Conservation (phyloP, 30 jellyfish, hydroid and myxozoan genomes). For the Cassiopea xamachana region DNA sequence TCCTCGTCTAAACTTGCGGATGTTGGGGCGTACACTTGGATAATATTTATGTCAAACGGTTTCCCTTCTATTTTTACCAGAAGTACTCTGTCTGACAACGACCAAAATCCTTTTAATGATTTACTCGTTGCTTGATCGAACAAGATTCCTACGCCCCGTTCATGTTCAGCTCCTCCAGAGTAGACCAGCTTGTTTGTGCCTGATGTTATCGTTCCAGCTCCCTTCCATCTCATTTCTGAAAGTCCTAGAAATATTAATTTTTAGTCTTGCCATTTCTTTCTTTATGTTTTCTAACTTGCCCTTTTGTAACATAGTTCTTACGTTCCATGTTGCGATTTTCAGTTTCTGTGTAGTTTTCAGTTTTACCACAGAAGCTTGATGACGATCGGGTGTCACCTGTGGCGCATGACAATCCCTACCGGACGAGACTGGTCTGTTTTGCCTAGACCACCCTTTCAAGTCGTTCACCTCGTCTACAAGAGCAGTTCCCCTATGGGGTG, state of each 20-base stretch:
- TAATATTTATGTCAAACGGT: conserved; percentile 10
- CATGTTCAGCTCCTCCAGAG: conserved; percentile 1
- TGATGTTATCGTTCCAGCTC: background rate
- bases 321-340: conserved; percentile 25
- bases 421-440: conserved; percentile 7
- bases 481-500: no score
- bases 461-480: no score
- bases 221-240: conserved; percentile 9
- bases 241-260: background rate
- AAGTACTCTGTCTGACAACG: conserved; percentile 18
- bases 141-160: conserved; percentile 4
- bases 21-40: conserved; percentile 35
- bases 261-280: background rate
- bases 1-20: conserved; percentile 18
- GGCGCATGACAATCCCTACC: conserved; percentile 13
- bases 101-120: conserved; percentile 4
- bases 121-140: background rate
- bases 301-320: conserved; percentile 1
- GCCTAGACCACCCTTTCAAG: conserved; percentile 4
- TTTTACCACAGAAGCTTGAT: no score
- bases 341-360: background rate
- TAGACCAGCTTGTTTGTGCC: background rate
- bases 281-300: conserved; percentile 3
- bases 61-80: conserved; percentile 15
- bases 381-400: conserved; percentile 34